Conservation (phyloP, 1,140 invertebrate genomes). For the Ceratina japonica region DNA sequence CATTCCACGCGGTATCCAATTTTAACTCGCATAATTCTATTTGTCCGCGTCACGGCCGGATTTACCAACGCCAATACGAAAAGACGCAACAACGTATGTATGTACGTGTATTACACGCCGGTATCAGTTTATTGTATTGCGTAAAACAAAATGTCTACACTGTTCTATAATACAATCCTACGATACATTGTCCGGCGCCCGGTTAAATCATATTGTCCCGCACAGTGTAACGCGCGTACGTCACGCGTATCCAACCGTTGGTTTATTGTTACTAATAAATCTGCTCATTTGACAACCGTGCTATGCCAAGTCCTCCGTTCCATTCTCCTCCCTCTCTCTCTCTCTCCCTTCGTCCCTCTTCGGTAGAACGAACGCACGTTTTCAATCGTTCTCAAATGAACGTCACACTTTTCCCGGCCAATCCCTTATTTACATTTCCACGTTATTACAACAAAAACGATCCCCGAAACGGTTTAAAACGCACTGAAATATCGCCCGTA, state of each 20-base stretch:
- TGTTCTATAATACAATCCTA: background rate
- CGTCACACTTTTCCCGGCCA: background rate
- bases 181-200: background rate
- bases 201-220: constrained; percentile 20
- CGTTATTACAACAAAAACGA: constrained; percentile 39
- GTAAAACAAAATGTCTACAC: constrained; percentile 14
- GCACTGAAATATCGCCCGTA: background rate
- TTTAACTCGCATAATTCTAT: background rate
- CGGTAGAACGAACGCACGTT: background rate
- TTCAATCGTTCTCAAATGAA: constrained; percentile 13
- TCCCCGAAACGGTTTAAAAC: background rate
- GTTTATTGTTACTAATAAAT: constrained; percentile 46
- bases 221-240: constrained; percentile 10
- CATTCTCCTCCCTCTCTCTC: background rate
- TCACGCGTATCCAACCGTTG: constrained; percentile 29
- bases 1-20: background rate
- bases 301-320: background rate
- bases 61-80: background rate
- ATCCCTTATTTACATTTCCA: constrained; percentile 13
- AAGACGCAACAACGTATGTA: background rate
- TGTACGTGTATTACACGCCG: background rate
- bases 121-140: background rate
- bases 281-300: constrained; percentile 33
- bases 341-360: background rate
- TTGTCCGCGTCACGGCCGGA: too few relatives aligned